A percentile compares a stretch with the other conserved stretches of the same genome.
These are phyloP conservation scores for Tetrapedia diversipes DNA, from an alignment of 2,888 invertebrate genomes.

Conservation along the genomic window DNA sequence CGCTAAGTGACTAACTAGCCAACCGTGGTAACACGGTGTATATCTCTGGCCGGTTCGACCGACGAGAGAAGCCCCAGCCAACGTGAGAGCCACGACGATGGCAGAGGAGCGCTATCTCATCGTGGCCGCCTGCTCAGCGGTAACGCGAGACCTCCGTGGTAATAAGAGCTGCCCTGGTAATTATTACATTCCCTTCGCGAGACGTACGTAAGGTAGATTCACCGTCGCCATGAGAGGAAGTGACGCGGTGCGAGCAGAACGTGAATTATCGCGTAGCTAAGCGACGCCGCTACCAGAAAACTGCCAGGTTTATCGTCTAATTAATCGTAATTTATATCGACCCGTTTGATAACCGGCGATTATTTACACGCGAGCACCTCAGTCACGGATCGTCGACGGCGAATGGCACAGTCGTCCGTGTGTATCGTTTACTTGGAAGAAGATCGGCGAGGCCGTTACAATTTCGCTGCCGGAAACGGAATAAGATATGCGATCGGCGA, in stretches of 20 bases:
- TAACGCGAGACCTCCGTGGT: conserved; percentile 77
- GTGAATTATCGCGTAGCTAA: conserved; percentile 44
- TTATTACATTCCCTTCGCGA: conserved; percentile 74
- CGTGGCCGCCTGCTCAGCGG: conserved; percentile 71
- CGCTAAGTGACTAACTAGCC: conserved; percentile 59
- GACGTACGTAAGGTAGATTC: conserved; percentile 57
- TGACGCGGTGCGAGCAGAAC: conserved; percentile 38
- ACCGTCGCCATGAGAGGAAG: conserved; percentile 43
- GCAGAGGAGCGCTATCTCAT: conserved; percentile 61
- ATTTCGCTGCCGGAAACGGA: conserved; percentile 3
- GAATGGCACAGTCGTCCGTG: too few species aligned
- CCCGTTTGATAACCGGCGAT: conserved; percentile 36
- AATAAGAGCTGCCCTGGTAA: conserved; percentile 79
- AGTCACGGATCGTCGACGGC: neutral
- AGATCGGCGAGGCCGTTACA: neutral
- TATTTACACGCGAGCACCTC: conserved; percentile 39
- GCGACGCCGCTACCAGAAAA: conserved; percentile 42
- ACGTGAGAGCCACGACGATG: conserved; percentile 38
- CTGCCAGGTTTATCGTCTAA: conserved; percentile 52
- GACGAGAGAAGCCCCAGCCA: conserved; percentile 17
- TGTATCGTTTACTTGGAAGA: too few species aligned
- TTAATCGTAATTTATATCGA: conserved; percentile 54
- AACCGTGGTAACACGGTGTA: conserved; percentile 41
- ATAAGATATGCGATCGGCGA: conserved; percentile 8
- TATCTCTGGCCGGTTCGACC: neutral